Evolutionary conservation across 2,888 invertebrate species (phyloP).

Genomic region (Leptura quadrifasciata): DNA sequence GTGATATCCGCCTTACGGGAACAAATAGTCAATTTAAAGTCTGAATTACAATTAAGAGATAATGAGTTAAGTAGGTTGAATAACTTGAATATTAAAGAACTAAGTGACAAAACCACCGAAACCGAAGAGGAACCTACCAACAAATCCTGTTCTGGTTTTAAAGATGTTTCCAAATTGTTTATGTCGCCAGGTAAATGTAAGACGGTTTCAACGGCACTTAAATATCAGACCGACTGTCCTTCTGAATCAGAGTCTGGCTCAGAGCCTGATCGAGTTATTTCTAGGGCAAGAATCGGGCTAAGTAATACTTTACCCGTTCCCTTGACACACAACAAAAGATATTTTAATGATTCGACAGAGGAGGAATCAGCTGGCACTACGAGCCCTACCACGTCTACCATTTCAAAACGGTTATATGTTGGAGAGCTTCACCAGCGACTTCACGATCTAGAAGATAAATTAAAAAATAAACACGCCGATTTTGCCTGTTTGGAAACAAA

Average conservation of each 20-base stretch:
- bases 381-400: constrained; percentile 40
- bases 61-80: constrained; percentile 67
- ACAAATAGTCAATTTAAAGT: constrained; percentile 71
- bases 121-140: constrained; percentile 48
- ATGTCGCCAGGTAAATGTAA: constrained; percentile 53
- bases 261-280: constrained; percentile 89
- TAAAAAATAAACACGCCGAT: constrained; percentile 66
- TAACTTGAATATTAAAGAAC: constrained; percentile 44
- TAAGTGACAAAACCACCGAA: constrained; percentile 53
- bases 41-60: constrained; percentile 69
- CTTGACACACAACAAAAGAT: constrained; percentile 66
- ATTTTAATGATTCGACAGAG: constrained; percentile 66
- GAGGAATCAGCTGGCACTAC: constrained; percentile 61
- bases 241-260: constrained; percentile 92
- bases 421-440: constrained; percentile 72
- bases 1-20: constrained; percentile 68
- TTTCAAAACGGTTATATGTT: constrained; percentile 60
- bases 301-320: constrained; percentile 69
- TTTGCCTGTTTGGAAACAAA: constrained; percentile 42
- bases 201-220: constrained; percentile 62
- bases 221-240: constrained; percentile 67
- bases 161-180: constrained; percentile 45
- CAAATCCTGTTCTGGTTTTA: constrained; percentile 34
- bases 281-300: constrained; percentile 86
- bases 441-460: constrained; percentile 70